These are phyloP conservation scores for Nyctalus aviator DNA, from an alignment of 2,797 vertebrate genomes.

Conservation along the genomic window DNA sequence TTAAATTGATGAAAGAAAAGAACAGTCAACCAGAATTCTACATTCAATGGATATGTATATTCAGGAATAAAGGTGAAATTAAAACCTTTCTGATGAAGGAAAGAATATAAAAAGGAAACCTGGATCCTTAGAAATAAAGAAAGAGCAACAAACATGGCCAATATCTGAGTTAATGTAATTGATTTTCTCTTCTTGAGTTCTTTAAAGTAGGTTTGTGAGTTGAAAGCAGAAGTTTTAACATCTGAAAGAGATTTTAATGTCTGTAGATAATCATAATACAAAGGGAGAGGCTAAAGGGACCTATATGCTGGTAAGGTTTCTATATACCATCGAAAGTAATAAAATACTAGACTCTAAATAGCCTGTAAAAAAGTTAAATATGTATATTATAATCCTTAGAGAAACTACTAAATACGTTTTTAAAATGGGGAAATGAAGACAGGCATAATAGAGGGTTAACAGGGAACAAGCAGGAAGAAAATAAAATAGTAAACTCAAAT, in stretches of 20 bases:
- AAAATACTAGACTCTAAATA: conserved; percentile 47
- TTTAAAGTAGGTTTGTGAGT: not conserved
- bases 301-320: not conserved
- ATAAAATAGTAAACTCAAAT: not conserved
- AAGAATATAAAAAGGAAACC: not conserved
- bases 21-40: not conserved
- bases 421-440: not conserved
- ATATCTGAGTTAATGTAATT: not conserved
- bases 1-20: not conserved
- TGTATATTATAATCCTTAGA: not conserved
- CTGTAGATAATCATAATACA: not conserved
- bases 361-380: not conserved
- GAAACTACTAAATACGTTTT: not conserved
- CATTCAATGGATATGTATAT: not conserved
- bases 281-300: not conserved
- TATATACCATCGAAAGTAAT: not conserved
- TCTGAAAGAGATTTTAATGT: not conserved
- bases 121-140: not conserved
- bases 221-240: not conserved
- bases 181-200: not conserved
- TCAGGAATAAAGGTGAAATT: not conserved
- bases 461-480: not conserved
- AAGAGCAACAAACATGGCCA: not conserved
- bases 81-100: not conserved
- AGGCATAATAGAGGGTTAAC: not conserved